A percentile compares a stretch with the other conserved stretches of the same genome.
phyloP scores from a whole-genome alignment of 2,113 vertebrate genomes.

The Cisticola juncidis region DNA sequence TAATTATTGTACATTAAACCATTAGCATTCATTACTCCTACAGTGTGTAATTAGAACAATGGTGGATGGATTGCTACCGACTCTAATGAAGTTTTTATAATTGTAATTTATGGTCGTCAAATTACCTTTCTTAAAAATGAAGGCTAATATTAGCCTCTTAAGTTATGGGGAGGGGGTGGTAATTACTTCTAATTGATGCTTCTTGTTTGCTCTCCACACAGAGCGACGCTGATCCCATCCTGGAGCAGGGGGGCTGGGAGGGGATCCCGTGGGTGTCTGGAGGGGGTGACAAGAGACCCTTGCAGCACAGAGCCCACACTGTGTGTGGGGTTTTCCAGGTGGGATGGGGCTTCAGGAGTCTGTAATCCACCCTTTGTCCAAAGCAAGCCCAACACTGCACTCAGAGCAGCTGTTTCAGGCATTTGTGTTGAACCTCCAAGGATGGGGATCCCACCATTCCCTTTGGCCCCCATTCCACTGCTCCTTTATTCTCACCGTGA shows the following conservation, averaged over 20 bases:
- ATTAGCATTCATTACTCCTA: conserved; percentile 83
- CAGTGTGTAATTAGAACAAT: conserved; percentile 81
- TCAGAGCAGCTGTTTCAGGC: not conserved
- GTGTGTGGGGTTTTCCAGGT: fast-evolving
- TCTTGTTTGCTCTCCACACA: conserved; percentile 63
- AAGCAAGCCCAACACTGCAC: not conserved
- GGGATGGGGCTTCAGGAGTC: not conserved
- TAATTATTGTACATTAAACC: conserved; percentile 80
- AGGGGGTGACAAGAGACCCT: not conserved
- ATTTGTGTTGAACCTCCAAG: not conserved
- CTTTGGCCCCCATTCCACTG: not conserved
- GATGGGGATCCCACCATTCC: not conserved
- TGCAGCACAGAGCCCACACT: not conserved
- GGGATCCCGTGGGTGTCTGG: not conserved
- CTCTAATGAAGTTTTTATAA: conserved; percentile 85
- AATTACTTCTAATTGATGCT: conserved; percentile 79
- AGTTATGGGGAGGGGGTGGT: conserved; percentile 69
- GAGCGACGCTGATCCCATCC: not conserved
- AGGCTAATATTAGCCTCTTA: conserved; percentile 74
- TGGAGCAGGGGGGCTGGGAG: not conserved
- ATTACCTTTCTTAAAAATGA: conserved; percentile 79
- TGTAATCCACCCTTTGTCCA: not conserved
- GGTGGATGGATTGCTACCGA: conserved; percentile 76
- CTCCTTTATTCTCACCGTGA: not conserved
- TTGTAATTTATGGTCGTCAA: conserved; percentile 81